Base-by-base conservation (phyloP, 2,888 invertebrate species). In the Idaea aversata region DNA sequence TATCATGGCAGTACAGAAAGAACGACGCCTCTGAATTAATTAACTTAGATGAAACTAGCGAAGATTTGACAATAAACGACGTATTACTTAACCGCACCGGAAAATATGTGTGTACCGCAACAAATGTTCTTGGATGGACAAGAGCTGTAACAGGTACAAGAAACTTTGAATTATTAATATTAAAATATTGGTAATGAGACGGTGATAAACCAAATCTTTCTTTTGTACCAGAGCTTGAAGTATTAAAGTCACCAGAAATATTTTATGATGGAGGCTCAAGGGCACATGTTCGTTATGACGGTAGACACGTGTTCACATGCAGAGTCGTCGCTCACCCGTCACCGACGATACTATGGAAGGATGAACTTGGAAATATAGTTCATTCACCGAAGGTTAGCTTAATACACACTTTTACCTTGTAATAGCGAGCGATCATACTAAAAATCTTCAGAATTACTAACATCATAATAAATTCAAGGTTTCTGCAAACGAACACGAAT, bases 281-380 rank as follows among this genome's bases (percentile, higher is more conserved):
- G 35, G 57, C 13, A 59, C 16, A 60, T 5, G 58, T 65, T 59
- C 15, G 64, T 2, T 70, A 68, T 57, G 68, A 65, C 34, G 65
- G 61, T 6, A 59, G 47, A 25, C n/a, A 57, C 15, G 15, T 35
- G 7, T 15, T 68, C 0, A 70, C 64, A 4, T 70, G 70, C 63
- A 67, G 38, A 25, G 59, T 65, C 38, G 47, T 38, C 3, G 68
- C 65, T 25, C 47, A 61, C 25, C 70, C 70, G 34, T 38, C 64
- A 10, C 70, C 68, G 6, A 64, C 13, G n/a, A 38, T 70, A 38
- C 5, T 16, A 15, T 70, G 70, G 70, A 64, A 25, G 15, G 62
- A 70, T 63, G 36, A 36, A 36, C 0, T 36, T 36, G 36, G 36
- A 36, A 5, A 7, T 36, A 36, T 7, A 0, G 36, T 36, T 36